phyloP scores from a whole-genome alignment of 2,113 vertebrate genomes.

The Haliaeetus leucogaster region DNA sequence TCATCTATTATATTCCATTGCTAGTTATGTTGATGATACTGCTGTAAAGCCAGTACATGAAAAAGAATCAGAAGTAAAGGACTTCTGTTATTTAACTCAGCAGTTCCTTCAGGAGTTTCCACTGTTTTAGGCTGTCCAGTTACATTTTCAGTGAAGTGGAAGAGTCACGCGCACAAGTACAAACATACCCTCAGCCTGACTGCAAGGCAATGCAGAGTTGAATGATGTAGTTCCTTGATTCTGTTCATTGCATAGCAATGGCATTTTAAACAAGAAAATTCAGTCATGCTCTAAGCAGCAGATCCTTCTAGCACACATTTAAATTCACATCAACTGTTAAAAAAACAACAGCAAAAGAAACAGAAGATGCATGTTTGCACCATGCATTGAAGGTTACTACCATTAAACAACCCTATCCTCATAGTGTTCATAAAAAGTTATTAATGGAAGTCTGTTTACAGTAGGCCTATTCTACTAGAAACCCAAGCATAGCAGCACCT shows the following conservation, averaged over 20 bases:
- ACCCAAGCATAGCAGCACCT: constrained; percentile 17
- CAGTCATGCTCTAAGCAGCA: neutral
- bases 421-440: neutral
- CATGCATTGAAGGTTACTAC: neutral
- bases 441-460: neutral
- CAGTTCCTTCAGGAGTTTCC: neutral
- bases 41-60: neutral
- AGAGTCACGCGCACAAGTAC: neutral
- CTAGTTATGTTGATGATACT: neutral
- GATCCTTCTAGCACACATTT: neutral
- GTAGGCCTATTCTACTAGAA: neutral
- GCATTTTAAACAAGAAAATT: neutral
- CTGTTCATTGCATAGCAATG: constrained; percentile 39
- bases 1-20: neutral
- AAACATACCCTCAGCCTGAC: neutral
- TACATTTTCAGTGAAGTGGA: neutral
- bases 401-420: neutral
- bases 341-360: neutral
- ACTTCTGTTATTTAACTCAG: neutral
- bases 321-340: neutral
- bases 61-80: neutral
- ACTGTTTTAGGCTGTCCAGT: neutral
- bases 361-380: neutral
- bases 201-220: neutral
- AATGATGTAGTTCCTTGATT: neutral